Conservation (phyloP, 2,113 vertebrate species). For the Ochotona curzoniae region DNA sequence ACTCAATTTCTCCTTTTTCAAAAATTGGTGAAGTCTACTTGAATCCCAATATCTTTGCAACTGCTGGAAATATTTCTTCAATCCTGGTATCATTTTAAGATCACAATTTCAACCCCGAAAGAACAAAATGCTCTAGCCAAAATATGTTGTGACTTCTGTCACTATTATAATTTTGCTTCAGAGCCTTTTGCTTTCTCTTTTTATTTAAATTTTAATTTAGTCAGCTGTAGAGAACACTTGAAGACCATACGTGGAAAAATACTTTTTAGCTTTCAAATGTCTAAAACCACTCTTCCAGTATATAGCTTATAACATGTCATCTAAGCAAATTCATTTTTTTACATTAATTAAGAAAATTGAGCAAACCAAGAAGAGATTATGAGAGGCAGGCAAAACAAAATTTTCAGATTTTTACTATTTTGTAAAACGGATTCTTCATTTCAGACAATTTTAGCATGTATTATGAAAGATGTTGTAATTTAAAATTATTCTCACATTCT, state of each 20-base stretch:
- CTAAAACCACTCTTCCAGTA: neutral
- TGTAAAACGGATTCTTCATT: neutral
- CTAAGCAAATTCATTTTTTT: conserved; percentile 15
- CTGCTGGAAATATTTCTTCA: conserved; percentile 7
- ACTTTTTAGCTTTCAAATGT: neutral
- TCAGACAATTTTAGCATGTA: neutral
- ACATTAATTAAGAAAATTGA: neutral
- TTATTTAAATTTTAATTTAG: neutral
- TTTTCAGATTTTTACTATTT: neutral
- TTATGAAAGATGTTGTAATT: neutral
- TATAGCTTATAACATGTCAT: neutral
- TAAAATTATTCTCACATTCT: neutral
- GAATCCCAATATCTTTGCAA: neutral
- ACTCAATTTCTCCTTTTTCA: conserved; percentile 57
- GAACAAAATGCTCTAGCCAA: conserved; percentile 22
- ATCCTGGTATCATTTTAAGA: neutral
- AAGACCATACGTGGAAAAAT: neutral
- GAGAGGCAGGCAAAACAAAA: neutral
- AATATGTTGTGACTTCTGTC: neutral
- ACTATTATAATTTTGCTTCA: neutral
- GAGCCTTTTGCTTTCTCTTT: neutral
- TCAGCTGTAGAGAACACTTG: neutral
- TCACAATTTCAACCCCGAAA: conserved; percentile 40
- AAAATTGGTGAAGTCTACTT: conserved; percentile 58
- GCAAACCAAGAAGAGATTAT: neutral